A percentile compares a stretch with the other conserved stretches of the same genome.
Evolutionary conservation across 2,113 vertebrate species (phyloP).

Genomic region (Syngnathus typhle): DNA sequence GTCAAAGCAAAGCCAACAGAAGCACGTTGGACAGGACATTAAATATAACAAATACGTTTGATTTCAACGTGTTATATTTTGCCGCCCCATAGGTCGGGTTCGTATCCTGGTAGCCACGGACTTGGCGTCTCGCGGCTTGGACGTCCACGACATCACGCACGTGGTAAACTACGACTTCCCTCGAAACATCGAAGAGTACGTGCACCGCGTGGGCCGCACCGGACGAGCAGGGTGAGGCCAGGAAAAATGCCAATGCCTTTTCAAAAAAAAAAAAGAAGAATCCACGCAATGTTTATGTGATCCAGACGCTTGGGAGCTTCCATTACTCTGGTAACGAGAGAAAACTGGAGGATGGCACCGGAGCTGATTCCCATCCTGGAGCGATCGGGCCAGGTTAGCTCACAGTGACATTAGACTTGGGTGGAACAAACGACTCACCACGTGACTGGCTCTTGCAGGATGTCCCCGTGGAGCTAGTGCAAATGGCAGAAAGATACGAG

Average conservation of each 20-base stretch:
- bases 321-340: conserved; percentile 83
- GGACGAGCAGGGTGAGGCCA: conserved; percentile 85
- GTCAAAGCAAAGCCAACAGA: no score
- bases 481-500: conserved; percentile 86
- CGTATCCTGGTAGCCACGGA: conserved; percentile 93
- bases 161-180: conserved; percentile 95
- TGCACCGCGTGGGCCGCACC: conserved; percentile 91
- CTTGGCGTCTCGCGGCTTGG: conserved; percentile 88
- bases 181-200: conserved; percentile 93
- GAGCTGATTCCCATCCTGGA: conserved; percentile 87
- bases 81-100: conserved; percentile 74
- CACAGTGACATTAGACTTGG: background rate
- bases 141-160: conserved; percentile 88
- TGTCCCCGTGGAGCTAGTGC: conserved; percentile 78
- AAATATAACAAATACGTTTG: background rate
- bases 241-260: no score
- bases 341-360: conserved; percentile 81
- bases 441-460: conserved; percentile 62
- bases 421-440: background rate
- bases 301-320: conserved; percentile 78
- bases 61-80: background rate
- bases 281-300: background rate
- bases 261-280: background rate
- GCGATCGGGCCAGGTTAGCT: conserved; percentile 81
- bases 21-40: background rate